phyloP scores from a whole-genome alignment of 1,140 invertebrate species.

The Zophobas morio region DNA sequence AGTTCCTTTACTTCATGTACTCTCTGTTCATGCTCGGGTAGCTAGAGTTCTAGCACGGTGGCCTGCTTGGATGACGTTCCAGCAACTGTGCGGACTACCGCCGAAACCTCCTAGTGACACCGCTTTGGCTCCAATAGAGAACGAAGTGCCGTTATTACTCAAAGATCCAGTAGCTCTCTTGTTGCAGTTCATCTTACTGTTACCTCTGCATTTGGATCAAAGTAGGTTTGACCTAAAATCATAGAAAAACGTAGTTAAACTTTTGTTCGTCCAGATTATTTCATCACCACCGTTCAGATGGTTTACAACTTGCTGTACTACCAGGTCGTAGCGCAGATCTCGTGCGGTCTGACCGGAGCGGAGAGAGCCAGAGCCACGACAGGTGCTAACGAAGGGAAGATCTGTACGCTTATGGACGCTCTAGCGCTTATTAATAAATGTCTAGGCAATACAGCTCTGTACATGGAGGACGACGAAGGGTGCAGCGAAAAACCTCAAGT shows the following conservation, averaged over 20 bases:
- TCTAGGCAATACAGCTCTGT: slow-evolving; percentile 70
- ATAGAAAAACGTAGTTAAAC: too few species aligned
- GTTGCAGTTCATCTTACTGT: slow-evolving; percentile 87
- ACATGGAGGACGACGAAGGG: slow-evolving; percentile 68
- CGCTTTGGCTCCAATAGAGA: slow-evolving; percentile 69
- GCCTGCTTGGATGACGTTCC: slow-evolving; percentile 78
- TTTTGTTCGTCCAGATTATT: slow-evolving; percentile 79
- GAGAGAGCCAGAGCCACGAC: slow-evolving; percentile 66
- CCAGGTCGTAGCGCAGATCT: slow-evolving; percentile 85
- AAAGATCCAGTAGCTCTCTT: slow-evolving; percentile 88
- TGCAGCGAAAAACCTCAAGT: slow-evolving; percentile 53
- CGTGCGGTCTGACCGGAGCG: slow-evolving; percentile 74
- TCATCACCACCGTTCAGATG: slow-evolving; percentile 86
- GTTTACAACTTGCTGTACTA: slow-evolving; percentile 92
- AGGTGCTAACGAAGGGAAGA: slow-evolving; percentile 53
- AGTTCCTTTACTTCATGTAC: slow-evolving; percentile 91
- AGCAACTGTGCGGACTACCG: slow-evolving; percentile 73
- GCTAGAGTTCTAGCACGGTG: slow-evolving; percentile 76
- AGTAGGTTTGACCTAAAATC: slow-evolving; percentile 69
- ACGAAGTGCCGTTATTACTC: slow-evolving; percentile 87
- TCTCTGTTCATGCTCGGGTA: slow-evolving; percentile 83
- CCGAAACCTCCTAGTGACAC: slow-evolving; percentile 60
- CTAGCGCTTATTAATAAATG: slow-evolving; percentile 69
- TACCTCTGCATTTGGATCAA: slow-evolving; percentile 89
- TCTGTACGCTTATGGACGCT: slow-evolving; percentile 61